phyloP scores from a whole-genome alignment of 2,113 vertebrate species.

The Malurus melanocephalus region DNA sequence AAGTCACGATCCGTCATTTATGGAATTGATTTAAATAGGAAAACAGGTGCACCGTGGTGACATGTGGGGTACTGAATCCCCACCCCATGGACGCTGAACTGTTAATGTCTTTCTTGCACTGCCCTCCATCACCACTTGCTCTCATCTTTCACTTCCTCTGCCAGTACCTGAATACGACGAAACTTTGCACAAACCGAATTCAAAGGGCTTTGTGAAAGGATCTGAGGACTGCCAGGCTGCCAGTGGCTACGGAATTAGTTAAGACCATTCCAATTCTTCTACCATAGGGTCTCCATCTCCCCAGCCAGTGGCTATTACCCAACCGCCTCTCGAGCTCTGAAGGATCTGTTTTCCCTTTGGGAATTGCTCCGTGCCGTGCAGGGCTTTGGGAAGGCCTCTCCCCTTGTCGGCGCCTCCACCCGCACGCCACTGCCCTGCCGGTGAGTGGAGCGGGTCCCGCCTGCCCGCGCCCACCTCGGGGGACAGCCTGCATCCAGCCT shows the following conservation, averaged over 20 bases:
- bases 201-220: too few species aligned
- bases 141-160: neutral
- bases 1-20: fast-evolving
- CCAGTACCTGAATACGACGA: neutral
- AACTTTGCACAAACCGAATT: neutral
- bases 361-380: fast-evolving
- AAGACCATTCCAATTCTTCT: fast-evolving
- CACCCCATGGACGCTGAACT: fast-evolving
- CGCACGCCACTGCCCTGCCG: neutral
- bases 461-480: too few species aligned
- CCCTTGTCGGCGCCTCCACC: fast-evolving
- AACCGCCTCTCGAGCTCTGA: fast-evolving
- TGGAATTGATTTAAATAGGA: neutral
- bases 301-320: fast-evolving
- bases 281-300: fast-evolving
- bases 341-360: fast-evolving
- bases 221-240: fast-evolving
- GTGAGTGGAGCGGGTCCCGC: neutral
- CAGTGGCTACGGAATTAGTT: neutral
- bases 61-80: fast-evolving
- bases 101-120: neutral
- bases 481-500: neutral
- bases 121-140: neutral
- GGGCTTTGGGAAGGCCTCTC: neutral
- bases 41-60: fast-evolving